A percentile compares a stretch with the other conserved stretches of the same genome.
Evolutionary conservation across 2,797 vertebrate species (phyloP).

Genomic region (Hippoglossus hippoglossus): DNA sequence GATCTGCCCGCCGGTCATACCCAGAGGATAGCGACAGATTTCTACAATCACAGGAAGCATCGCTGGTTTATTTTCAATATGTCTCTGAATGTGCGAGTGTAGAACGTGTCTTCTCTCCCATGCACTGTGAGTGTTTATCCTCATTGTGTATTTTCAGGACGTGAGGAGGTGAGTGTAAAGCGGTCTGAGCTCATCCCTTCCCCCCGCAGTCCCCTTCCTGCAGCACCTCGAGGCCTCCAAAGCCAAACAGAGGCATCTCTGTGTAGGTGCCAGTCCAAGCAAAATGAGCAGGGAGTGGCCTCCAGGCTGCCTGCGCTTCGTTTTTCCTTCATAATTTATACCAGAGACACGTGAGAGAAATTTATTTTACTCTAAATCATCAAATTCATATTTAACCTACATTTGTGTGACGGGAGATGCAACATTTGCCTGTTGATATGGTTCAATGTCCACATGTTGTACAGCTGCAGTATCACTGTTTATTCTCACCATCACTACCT

Average conservation of each 20-base stretch:
- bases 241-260: constrained; percentile 83
- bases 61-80: background rate
- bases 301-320: constrained; percentile 40
- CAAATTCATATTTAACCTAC: background rate
- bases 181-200: constrained; percentile 32
- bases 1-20: constrained; percentile 95
- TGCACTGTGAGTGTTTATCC: background rate
- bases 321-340: constrained; percentile 55
- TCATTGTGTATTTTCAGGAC: constrained; percentile 36
- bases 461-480: constrained; percentile 16
- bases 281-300: constrained; percentile 59
- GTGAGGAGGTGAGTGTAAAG: constrained; percentile 43
- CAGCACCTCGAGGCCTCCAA: constrained; percentile 73
- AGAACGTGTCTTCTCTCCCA: constrained; percentile 7
- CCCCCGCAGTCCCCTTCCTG: constrained; percentile 64
- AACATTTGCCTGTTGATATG: background rate
- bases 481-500: constrained; percentile 35
- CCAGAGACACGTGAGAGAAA: constrained; percentile 37
- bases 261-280: constrained; percentile 78
- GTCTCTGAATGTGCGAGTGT: constrained; percentile 1
- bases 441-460: no score
- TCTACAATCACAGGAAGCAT: constrained; percentile 82
- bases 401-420: background rate
- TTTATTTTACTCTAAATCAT: background rate
- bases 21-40: constrained; percentile 94